Evolutionary conservation across 2,888 invertebrate species (phyloP), one percentile per base, ranked within the genome.

Genomic region (Ennomos quercinarius): DNA sequence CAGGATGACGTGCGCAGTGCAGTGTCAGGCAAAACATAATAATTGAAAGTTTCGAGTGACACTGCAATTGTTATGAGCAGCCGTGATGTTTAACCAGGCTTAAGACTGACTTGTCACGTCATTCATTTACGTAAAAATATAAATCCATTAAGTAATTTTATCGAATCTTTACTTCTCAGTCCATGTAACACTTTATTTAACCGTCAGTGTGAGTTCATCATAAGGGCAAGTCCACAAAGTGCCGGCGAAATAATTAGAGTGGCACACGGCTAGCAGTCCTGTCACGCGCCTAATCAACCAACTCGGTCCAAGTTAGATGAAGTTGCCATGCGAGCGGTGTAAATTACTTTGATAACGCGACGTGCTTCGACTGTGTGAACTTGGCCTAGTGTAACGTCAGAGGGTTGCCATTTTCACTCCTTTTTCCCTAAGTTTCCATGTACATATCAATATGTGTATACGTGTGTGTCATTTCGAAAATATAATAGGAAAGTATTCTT

Each of bases 211-310:
- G 40, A 42, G 47, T 39, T 47, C 55, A 52, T 47, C 60, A 55
- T 60, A 55, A 55, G 60, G 46, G 38, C 43, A 34, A 12, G 66
- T 62, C 59, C 61, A 64, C 64, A 66, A 27, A 61, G 64, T 61
- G 62, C 53, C 38, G 47, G 42, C 59, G 71, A 77, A 78, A 81
- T 81, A 78, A 76, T 81, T 78, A 80, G 70, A 70, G 53, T 52
- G 48, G 13, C 52, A 12, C 63, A 52, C 62, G 52, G 51, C 45
- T 17, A 61, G 71, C 68, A 81, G 81, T 79, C 81, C 55, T 61
- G 80, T 82, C 88, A 89, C 89, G 89, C 80, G 78, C 82, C 81
- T 83, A 86, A 88, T 88, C 87, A 87, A 84, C 72, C 80, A 85
- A 87, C 81, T 86, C 82, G 77, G 71, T 70, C 74, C 75, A 83